Conservation (phyloP, 2,888 invertebrate species). For the Megamerina dolium region DNA sequence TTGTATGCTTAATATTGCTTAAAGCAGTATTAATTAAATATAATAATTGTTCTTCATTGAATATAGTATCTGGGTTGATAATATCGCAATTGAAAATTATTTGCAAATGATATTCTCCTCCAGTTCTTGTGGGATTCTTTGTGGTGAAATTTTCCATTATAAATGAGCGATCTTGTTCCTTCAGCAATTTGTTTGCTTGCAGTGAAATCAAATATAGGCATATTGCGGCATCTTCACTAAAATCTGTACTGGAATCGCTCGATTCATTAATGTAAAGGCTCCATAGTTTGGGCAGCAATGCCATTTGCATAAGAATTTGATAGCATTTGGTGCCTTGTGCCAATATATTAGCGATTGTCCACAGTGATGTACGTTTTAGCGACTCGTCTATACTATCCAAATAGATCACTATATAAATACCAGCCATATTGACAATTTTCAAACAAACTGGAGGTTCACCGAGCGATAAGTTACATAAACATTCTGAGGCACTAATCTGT, state of each 20-base stretch:
- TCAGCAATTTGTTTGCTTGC: slow-evolving; percentile 18
- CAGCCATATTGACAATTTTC: slow-evolving; percentile 38
- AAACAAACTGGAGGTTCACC: slow-evolving; percentile 40
- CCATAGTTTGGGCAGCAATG: slow-evolving; percentile 38
- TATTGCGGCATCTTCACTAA: slow-evolving; percentile 33
- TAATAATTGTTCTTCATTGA: slow-evolving; percentile 17
- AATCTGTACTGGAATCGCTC: slow-evolving; percentile 15
- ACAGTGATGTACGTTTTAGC: slow-evolving; percentile 37
- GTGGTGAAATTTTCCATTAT: slow-evolving; percentile 25
- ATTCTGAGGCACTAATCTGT: slow-evolving; percentile 40
- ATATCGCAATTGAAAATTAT: slow-evolving; percentile 30
- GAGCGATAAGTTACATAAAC: slow-evolving; percentile 44
- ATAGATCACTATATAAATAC: slow-evolving; percentile 42
- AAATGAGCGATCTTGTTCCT: slow-evolving; percentile 24
- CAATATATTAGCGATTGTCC: slow-evolving; percentile 43
- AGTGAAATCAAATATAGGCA: slow-evolving; percentile 32
- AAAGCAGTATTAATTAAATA: slow-evolving; percentile 26
- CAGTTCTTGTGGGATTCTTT: slow-evolving; percentile 28
- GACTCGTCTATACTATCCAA: slow-evolving; percentile 32
- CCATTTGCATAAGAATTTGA: slow-evolving; percentile 35
- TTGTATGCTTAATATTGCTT: slow-evolving; percentile 19
- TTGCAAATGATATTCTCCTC: slow-evolving; percentile 33
- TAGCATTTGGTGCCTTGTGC: slow-evolving; percentile 34
- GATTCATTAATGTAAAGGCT: slow-evolving; percentile 26
- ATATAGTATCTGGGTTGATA: slow-evolving; percentile 10